phyloP scores from a whole-genome alignment of 2,113 vertebrate genomes.

The Leucosticte australis region DNA sequence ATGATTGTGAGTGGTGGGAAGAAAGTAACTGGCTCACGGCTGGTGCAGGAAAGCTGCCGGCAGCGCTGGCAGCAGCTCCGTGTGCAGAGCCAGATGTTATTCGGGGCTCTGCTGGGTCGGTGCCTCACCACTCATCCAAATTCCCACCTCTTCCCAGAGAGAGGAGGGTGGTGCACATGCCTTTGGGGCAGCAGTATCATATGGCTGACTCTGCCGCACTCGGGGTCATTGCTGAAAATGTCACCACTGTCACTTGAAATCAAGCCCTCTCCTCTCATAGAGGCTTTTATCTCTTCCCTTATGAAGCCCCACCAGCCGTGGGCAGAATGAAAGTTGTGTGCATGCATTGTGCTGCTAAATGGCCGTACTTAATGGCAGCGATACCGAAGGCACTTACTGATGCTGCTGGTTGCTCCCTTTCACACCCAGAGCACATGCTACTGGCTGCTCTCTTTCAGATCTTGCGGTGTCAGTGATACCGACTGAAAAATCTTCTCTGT shows the following conservation, averaged over 20 bases:
- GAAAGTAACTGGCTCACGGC: fast-evolving
- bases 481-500: conserved; percentile 45
- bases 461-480: conserved; percentile 44
- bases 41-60: background rate
- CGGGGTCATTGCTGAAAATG: background rate
- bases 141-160: background rate
- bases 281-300: conserved; percentile 1
- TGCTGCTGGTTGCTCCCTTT: background rate
- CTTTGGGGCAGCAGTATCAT: background rate
- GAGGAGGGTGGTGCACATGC: background rate
- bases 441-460: conserved; percentile 47
- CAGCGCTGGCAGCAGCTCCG: fast-evolving
- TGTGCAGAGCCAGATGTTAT: fast-evolving
- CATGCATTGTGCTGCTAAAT: background rate
- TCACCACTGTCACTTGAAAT: conserved; percentile 32
- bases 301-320: background rate
- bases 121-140: background rate
- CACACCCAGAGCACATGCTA: conserved; percentile 15
- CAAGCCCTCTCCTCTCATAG: background rate
- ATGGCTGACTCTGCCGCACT: background rate
- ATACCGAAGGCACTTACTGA: background rate
- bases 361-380: background rate
- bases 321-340: background rate
- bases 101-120: fast-evolving
- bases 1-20: fast-evolving